These are phyloP conservation scores for Diabrotica balteata DNA, from an alignment of 2,888 invertebrate species.

Conservation along the genomic window DNA sequence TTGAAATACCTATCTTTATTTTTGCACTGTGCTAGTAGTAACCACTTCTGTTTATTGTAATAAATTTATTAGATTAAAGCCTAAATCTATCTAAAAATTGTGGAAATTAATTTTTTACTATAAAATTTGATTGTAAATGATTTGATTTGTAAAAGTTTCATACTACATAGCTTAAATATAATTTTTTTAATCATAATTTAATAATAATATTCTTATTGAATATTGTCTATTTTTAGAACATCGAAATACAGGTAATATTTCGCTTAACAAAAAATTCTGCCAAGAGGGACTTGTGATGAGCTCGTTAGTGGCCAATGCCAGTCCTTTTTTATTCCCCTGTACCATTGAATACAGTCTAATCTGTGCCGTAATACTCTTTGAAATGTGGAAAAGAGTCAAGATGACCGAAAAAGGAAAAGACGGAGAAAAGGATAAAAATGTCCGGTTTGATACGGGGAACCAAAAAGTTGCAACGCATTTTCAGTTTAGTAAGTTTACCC, in stretches of 20 bases:
- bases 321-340: slow-evolving; percentile 87
- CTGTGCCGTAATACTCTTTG: slow-evolving; percentile 94
- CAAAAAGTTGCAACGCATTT: slow-evolving; percentile 38
- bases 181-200: too few species aligned
- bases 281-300: slow-evolving; percentile 75
- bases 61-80: too few species aligned
- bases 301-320: slow-evolving; percentile 64
- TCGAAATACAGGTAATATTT: slow-evolving; percentile 22
- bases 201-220: too few species aligned
- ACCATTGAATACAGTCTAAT: slow-evolving; percentile 95
- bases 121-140: too few species aligned
- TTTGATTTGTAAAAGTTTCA: too few species aligned
- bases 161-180: too few species aligned
- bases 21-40: too few species aligned
- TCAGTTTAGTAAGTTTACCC: slow-evolving; percentile 41
- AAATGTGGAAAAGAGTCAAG: slow-evolving; percentile 84
- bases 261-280: slow-evolving; percentile 43
- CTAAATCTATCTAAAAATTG: too few species aligned
- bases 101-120: too few species aligned
- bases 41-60: too few species aligned
- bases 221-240: slow-evolving; percentile 26
- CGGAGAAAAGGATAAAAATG: slow-evolving; percentile 26
- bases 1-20: too few species aligned
- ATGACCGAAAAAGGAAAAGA: slow-evolving; percentile 31
- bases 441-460: slow-evolving; percentile 14